Evolutionary conservation across 2,888 invertebrate species (phyloP), one percentile per base, ranked within the genome.

Genomic region (Xanthorhoe designata): DNA sequence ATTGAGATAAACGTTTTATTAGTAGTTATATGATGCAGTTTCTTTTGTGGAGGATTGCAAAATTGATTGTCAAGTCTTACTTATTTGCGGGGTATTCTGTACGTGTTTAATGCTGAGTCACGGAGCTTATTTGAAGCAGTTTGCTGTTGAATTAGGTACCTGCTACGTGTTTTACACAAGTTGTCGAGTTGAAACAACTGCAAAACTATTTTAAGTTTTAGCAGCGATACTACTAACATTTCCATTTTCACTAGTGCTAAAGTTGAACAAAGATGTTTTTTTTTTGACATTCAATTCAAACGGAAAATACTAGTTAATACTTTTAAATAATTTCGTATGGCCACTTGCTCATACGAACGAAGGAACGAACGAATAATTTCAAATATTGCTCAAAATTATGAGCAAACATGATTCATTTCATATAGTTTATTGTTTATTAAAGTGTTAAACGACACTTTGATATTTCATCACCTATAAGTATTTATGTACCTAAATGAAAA

Each of bases 1-100:
- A 70, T 69, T 64, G 58, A 61, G 59, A 67, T 72, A 69, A 0
- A 15, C 15, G 60, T 9, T 67, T 69, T 64, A 64, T 69, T 66
- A 53, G 17, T 57, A 42, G 38, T 13, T 13, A 13, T 65, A 52
- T 51, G 47, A 66, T 66, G 64, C 59, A 67, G 56, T 56, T 54
- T 49, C 32, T 42, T 65, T 60, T 61, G 42, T 38, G 19, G 45
- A 64, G 42, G 45, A 49, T 62, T 61, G 54, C 55, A 38, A 71
- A 64, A 54, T 69, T 67, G 60, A 45, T 57, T 54, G 62, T 57
- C 35, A 58, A 56, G 42, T 51, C 45, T 38, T 59, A 52, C 38
- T 57, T 65, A 54, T 63, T 65, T 62, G 49, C 18, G 50, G 54
- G 58, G 61, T 10, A 52, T 68, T 62, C 52, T 58, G 65, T 58